Conservation (phyloP, 2,888 invertebrate genomes). For the Merodon equestris region DNA sequence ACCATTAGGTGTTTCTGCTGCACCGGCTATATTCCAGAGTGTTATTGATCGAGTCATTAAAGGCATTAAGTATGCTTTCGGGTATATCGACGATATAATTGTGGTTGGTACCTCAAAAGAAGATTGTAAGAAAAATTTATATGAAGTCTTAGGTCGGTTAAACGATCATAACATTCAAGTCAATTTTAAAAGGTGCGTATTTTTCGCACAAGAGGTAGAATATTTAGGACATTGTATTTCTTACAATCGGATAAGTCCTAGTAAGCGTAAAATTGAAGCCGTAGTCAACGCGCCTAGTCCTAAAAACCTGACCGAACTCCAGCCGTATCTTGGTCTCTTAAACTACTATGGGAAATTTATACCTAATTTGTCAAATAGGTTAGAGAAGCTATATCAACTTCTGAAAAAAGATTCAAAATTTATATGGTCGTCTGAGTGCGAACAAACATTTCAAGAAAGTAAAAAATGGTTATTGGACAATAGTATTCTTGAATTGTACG, state of each 20-base stretch:
- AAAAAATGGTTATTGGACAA: constrained; percentile 25
- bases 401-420: constrained; percentile 17
- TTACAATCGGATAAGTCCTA: constrained; percentile 16
- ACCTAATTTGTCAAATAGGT: constrained; percentile 15
- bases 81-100: constrained; percentile 25
- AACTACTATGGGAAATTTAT: constrained; percentile 25
- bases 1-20: constrained; percentile 17
- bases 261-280: constrained; percentile 17
- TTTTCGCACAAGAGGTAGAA: too few relatives aligned
- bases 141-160: constrained; percentile 16
- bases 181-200: constrained; percentile 22
- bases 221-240: constrained; percentile 17
- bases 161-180: constrained; percentile 21
- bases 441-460: constrained; percentile 21
- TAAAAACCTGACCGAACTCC: constrained; percentile 14
- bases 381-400: constrained; percentile 18
- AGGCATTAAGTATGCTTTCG: constrained; percentile 15
- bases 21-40: constrained; percentile 26
- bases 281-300: constrained; percentile 23
- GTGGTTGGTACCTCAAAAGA: constrained; percentile 13
- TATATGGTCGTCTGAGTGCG: constrained; percentile 21
- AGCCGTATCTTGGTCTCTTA: constrained; percentile 29
- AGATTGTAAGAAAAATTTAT: constrained; percentile 9
- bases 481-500: constrained; percentile 29
- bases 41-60: constrained; percentile 18